Conservation (phyloP, 2,113 vertebrate species). For the Vicugna pacos region DNA sequence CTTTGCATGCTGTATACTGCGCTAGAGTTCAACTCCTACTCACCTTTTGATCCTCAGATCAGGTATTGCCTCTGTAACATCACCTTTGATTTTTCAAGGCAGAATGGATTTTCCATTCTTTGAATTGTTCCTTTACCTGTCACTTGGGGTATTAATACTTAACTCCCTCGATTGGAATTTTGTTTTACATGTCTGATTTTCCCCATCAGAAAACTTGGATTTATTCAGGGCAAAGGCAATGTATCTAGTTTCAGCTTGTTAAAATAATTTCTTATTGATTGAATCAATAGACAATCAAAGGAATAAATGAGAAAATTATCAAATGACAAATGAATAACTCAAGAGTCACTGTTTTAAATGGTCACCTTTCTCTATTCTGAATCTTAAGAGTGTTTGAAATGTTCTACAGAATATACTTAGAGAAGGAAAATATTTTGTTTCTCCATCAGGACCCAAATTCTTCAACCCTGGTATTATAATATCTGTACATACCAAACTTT, state of each 20-base stretch:
- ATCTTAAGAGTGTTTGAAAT: neutral
- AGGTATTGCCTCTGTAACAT: neutral
- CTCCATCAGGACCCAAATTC: neutral
- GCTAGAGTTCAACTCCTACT: neutral
- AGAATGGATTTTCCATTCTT: neutral
- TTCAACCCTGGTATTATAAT: neutral
- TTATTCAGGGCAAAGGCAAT: neutral
- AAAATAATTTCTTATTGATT: neutral
- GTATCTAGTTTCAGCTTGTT: neutral
- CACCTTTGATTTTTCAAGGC: neutral
- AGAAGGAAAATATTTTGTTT: neutral
- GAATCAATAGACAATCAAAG: neutral
- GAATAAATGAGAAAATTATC: neutral
- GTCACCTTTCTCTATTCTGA: neutral
- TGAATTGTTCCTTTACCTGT: neutral
- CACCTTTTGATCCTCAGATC: neutral
- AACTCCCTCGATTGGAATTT: neutral
- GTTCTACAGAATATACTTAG: neutral
- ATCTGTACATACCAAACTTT: neutral
- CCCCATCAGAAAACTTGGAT: neutral
- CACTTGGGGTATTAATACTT: neutral
- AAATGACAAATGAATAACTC: neutral
- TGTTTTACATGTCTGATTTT: neutral
- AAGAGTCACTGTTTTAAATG: neutral
- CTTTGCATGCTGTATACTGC: neutral